These are phyloP conservation scores for Forficula auricularia DNA, from an alignment of 1,140 invertebrate genomes.

Conservation along the genomic window DNA sequence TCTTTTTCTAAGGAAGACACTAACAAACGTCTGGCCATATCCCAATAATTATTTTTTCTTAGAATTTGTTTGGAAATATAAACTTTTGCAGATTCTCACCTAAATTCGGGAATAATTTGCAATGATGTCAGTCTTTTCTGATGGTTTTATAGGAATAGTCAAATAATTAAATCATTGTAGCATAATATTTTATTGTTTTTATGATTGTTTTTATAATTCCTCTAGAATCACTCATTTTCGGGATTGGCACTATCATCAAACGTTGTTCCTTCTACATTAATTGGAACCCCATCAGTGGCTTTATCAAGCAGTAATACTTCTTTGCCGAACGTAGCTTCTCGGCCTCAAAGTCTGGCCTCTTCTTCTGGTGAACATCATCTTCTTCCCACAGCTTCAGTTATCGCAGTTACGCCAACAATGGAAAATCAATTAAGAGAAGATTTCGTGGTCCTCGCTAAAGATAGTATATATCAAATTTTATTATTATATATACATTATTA, in stretches of 20 bases:
- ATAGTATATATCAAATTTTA: constrained; percentile 32
- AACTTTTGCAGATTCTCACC: no score
- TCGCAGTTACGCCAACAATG: constrained; percentile 23
- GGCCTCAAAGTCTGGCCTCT: constrained; percentile 30
- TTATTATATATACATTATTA: background rate
- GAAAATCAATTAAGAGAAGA: constrained; percentile 46
- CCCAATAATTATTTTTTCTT: no score
- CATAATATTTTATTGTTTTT: no score
- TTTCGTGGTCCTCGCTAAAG: constrained; percentile 47
- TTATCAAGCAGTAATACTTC: constrained; percentile 19
- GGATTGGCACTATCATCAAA: constrained; percentile 14
- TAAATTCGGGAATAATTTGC: no score
- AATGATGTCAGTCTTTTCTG: no score
- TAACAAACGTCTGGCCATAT: no score
- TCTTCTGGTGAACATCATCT: constrained; percentile 22
- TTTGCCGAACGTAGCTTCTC: constrained; percentile 21
- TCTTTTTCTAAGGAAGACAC: no score
- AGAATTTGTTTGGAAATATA: no score
- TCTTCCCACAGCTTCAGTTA: constrained; percentile 19
- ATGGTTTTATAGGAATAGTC: no score
- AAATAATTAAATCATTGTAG: no score
- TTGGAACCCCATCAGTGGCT: constrained; percentile 3
- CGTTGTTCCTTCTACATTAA: no score
- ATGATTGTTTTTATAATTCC: background rate
- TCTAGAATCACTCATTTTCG: constrained; percentile 16